These are phyloP conservation scores for Tiaroga cobitis DNA, from an alignment of 2,797 vertebrate species.

Conservation along the genomic window DNA sequence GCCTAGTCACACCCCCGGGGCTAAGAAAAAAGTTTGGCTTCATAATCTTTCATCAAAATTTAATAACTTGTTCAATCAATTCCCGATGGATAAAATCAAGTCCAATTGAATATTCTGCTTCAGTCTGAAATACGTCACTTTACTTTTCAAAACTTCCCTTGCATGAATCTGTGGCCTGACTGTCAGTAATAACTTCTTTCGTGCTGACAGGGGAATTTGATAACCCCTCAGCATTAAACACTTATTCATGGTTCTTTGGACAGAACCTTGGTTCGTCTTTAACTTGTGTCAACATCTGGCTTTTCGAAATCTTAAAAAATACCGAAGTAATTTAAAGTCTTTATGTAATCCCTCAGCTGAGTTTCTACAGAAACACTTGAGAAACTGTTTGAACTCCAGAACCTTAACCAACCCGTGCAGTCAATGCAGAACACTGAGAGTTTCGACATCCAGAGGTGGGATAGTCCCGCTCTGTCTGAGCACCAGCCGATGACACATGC, in stretches of 20 bases:
- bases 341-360: background rate
- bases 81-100: background rate
- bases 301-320: conserved; percentile 15
- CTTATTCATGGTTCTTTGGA: conserved; percentile 26
- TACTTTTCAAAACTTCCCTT: conserved; percentile 6
- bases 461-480: conserved; percentile 4
- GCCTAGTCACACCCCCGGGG: background rate
- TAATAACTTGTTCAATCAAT: conserved; percentile 15
- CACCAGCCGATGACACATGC: conserved; percentile 33
- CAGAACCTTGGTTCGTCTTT: conserved; percentile 39
- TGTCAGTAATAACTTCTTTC: background rate
- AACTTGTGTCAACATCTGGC: conserved; percentile 33
- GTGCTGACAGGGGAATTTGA: conserved; percentile 28
- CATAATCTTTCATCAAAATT: conserved; percentile 13
- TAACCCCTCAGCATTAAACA: conserved; percentile 13
- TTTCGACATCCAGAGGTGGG: background rate
- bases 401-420: background rate
- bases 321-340: conserved; percentile 22
- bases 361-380: background rate
- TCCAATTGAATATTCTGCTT: conserved; percentile 15
- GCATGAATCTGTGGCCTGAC: background rate
- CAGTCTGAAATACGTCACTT: background rate
- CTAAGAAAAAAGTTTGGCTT: conserved; percentile 7
- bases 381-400: conserved; percentile 14
- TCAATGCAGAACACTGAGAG: background rate